Base-by-base conservation (phyloP, 1,140 invertebrate genomes). In the Yoshiicerus persimilis region DNA sequence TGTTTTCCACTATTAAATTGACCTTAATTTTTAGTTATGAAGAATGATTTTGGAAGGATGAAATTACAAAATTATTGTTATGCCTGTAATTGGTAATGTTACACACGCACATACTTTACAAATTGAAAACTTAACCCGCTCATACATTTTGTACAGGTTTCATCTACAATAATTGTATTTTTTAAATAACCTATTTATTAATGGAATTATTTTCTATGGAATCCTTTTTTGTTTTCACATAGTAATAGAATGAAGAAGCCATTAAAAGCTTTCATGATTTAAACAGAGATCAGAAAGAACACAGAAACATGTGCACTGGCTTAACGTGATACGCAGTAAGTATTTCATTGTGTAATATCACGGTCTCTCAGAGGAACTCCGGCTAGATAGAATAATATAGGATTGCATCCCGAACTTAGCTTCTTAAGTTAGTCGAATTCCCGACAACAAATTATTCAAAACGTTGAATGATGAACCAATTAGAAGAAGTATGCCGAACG, bases 401-500 rank as follows among this genome's bases (percentile, higher is more conserved):
- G 11, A 41, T 10, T 11, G 83, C n/a, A n/a, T 62, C 47, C 84
- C 70, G 20, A 32, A 80, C 27, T 80, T 80, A 80, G 75, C 75
- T 34, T 38, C 30, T 77, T 13, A 77, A 77, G 70, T 77, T 77
- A 77, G 70, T 64, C 32, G 27, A 86, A 86, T 86, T 86, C 84
- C 56, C 47, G 41, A 75, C 86, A 86, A 70, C 86, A 86, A 86
- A 86, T 86, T 86, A 86, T 86, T 86, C 86, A 86, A 75, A 86
- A 86, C 62, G 86, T 86, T 86, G 86, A 86, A 86, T 75, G 86
- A 86, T 86, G 86, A 86, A 66, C 86, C 86, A 86, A 86, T 86
- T 86, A 86, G 62, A 70, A 34, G 36, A 39, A 66, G 86, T 75
- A 70, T 75, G 62, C 34, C 36, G 66, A 86, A 30, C 41, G 41